phyloP scores from a whole-genome alignment of 2,797 vertebrate genomes.

The Smutsia temminckii region DNA sequence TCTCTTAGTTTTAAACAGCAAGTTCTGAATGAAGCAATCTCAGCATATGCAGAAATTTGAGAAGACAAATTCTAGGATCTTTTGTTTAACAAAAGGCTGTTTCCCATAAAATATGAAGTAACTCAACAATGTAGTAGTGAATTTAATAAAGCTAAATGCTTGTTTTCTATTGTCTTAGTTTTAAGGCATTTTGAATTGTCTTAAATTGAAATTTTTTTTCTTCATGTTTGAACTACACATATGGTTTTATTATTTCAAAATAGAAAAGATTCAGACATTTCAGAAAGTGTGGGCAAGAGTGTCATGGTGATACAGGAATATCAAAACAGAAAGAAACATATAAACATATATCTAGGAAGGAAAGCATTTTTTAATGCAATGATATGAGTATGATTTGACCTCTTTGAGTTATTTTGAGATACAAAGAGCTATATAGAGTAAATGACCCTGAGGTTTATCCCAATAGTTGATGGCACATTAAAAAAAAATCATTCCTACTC shows the following conservation, averaged over 20 bases:
- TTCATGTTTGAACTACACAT: conserved; percentile 26
- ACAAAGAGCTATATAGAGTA: neutral
- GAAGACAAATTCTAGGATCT: neutral
- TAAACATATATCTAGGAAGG: neutral
- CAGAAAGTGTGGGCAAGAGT: neutral
- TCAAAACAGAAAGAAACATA: neutral
- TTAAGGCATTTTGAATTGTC: neutral
- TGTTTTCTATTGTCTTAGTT: conserved; percentile 15
- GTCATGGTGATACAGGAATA: neutral
- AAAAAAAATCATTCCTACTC: neutral
- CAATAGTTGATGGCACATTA: neutral
- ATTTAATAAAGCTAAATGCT: neutral
- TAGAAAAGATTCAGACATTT: neutral
- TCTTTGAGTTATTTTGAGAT: conserved; percentile 30
- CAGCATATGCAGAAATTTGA: conserved; percentile 27
- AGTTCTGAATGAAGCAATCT: neutral
- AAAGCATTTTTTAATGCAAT: conserved; percentile 8
- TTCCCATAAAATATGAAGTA: neutral
- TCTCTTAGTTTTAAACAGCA: conserved; percentile 44
- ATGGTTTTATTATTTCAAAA: conserved; percentile 52
- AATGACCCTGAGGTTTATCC: neutral
- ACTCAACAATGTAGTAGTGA: neutral
- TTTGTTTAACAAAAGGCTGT: neutral
- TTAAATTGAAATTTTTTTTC: neutral
- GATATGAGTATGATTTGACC: neutral